Conservation (phyloP, 2,797 vertebrate genomes). For the Meriones psammophilus region DNA sequence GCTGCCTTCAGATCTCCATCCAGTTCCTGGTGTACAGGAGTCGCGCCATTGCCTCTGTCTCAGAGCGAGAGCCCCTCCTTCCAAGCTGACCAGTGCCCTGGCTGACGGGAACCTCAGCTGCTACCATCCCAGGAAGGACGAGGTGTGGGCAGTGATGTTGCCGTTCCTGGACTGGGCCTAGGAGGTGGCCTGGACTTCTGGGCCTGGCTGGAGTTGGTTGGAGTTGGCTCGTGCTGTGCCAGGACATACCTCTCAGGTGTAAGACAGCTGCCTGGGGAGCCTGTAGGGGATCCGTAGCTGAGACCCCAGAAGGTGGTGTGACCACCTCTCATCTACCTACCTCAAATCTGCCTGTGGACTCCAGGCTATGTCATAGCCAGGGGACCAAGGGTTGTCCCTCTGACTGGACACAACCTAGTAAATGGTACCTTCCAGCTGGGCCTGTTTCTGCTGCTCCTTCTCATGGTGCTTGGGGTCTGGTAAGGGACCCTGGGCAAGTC, state of each 20-base stretch:
- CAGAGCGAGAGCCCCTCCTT: constrained; percentile 90
- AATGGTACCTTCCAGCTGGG: background rate
- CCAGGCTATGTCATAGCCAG: background rate
- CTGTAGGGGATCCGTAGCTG: background rate
- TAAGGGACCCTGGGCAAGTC: accelerated
- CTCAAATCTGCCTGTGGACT: background rate
- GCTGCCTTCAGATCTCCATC: constrained; percentile 91
- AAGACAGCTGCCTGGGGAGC: background rate
- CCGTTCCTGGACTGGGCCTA: background rate
- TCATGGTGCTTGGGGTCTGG: background rate
- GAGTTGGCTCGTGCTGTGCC: accelerated
- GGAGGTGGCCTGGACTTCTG: background rate
- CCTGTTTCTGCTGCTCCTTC: constrained; percentile 30
- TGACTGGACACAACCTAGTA: constrained; percentile 21
- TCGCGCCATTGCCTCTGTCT: accelerated
- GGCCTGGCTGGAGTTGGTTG: background rate
- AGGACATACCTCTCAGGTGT: background rate
- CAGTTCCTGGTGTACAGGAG: constrained; percentile 93
- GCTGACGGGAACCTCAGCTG: background rate
- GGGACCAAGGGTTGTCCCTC: background rate
- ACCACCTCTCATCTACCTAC: background rate
- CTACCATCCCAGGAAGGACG: background rate
- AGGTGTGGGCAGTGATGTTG: background rate
- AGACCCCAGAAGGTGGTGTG: background rate
- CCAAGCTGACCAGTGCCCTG: constrained; percentile 54